Conservation (phyloP, 1,140 invertebrate genomes). For the Trypoxylus dichotomus region DNA sequence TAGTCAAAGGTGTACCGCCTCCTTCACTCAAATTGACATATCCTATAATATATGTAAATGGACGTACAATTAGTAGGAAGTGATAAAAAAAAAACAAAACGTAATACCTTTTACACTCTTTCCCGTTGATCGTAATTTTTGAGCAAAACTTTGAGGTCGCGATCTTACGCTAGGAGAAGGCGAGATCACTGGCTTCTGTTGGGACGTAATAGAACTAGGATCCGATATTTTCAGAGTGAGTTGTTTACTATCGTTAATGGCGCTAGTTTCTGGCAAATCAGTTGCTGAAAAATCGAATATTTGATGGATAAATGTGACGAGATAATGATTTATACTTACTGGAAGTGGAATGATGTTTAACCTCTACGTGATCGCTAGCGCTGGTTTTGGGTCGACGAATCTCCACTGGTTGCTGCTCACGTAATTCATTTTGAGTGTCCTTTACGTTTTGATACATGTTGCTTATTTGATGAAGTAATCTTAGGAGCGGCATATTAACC, state of each 20-base stretch:
- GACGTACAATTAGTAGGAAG: background rate
- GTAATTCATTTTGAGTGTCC: conserved; percentile 88
- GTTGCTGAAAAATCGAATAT: conserved; percentile 56
- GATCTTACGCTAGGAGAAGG: conserved; percentile 68
- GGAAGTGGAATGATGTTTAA: conserved; percentile 47
- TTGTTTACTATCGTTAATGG: conserved; percentile 46
- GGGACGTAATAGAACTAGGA: conserved; percentile 44
- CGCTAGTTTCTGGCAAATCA: conserved; percentile 63
- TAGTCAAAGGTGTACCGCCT: conserved; percentile 71
- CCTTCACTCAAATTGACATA: conserved; percentile 64
- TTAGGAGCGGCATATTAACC: conserved; percentile 91
- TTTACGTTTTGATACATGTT: conserved; percentile 98
- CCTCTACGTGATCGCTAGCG: conserved; percentile 47
- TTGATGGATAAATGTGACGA: background rate
- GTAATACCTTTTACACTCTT: conserved; percentile 69
- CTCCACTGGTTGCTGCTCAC: conserved; percentile 62
- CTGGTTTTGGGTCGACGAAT: conserved; percentile 49
- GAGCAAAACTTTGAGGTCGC: conserved; percentile 82
- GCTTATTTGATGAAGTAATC: conserved; percentile 92
- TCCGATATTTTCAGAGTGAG: conserved; percentile 50
- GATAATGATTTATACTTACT: conserved; percentile 31
- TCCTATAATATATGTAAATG: conserved; percentile 38
- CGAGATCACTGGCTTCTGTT: conserved; percentile 56
- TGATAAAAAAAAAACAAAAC: background rate
- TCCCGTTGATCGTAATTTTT: conserved; percentile 79